Conservation (phyloP, 1,140 invertebrate genomes). For the Andricus grossulariae region DNA sequence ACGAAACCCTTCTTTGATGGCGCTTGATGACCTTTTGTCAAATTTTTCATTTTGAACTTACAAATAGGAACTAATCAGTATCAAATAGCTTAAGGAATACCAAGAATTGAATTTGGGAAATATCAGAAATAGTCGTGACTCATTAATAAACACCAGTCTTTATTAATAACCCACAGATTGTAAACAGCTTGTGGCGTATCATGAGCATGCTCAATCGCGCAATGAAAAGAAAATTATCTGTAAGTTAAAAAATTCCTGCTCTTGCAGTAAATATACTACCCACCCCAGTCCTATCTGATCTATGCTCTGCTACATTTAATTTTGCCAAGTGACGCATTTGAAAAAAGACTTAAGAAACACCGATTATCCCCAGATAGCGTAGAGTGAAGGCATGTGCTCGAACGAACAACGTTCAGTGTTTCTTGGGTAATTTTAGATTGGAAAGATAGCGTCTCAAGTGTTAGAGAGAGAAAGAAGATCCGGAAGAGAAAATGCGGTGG, state of each 20-base stretch:
- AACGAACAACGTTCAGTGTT: conserved; percentile 47
- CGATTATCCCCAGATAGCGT: conserved; percentile 48
- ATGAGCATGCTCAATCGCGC: conserved; percentile 26
- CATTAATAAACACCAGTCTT: conserved; percentile 40
- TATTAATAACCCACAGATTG: conserved; percentile 32
- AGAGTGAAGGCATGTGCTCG: conserved; percentile 39
- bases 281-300: background rate
- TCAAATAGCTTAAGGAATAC: too few relatives aligned
- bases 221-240: conserved; percentile 20
- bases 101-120: conserved; percentile 3
- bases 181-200: conserved; percentile 22
- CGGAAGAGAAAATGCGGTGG: conserved; percentile 32
- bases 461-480: conserved; percentile 47
- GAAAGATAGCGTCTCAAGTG: conserved; percentile 68
- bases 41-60: too few relatives aligned
- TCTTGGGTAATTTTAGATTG: conserved; percentile 70
- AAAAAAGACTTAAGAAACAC: conserved; percentile 48
- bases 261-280: conserved; percentile 8
- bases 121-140: conserved; percentile 42
- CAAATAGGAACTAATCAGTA: too few relatives aligned
- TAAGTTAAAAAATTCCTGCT: background rate
- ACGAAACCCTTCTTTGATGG: too few relatives aligned
- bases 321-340: background rate
- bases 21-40: too few relatives aligned
- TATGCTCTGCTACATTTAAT: too few relatives aligned